Percentiles rank a stretch among this genome's conserved stretches.
Evolutionary conservation across 1,140 invertebrate species (phyloP).

Genomic region (Linepithema humile): DNA sequence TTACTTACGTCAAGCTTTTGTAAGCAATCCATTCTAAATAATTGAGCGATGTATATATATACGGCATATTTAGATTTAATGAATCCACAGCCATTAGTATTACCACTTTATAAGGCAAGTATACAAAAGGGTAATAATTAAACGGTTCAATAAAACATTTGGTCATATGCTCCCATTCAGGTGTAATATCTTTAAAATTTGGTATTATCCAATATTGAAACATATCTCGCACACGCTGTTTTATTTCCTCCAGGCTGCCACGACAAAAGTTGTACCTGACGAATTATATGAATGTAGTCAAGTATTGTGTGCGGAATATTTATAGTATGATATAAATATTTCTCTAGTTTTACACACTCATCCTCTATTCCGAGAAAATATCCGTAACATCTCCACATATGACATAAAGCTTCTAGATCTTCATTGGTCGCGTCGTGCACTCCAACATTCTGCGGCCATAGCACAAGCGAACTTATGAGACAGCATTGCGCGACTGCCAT

Average conservation of each 20-base stretch:
- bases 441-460: conserved; percentile 88
- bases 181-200: conserved; percentile 74
- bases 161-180: conserved; percentile 83
- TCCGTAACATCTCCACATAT: conserved; percentile 92
- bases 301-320: background rate
- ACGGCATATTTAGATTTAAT: conserved; percentile 65
- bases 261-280: conserved; percentile 85
- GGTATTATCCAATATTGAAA: conserved; percentile 78
- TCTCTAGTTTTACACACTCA: conserved; percentile 84
- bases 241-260: conserved; percentile 81
- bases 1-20: background rate
- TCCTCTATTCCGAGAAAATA: conserved; percentile 92
- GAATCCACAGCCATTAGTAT: background rate
- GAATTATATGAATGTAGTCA: too few relatives aligned
- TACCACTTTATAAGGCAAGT: background rate
- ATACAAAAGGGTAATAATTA: background rate
- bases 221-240: conserved; percentile 78
- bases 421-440: conserved; percentile 84
- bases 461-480: conserved; percentile 90
- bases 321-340: background rate
- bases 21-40: conserved; percentile 64
- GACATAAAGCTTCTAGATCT: conserved; percentile 89
- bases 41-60: conserved; percentile 72
- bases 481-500: conserved; percentile 92
- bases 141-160: conserved; percentile 70